Conservation (phyloP, 37 sponge, comb jelly and placozoan species). For the Halisarca cf. caerulea region DNA sequence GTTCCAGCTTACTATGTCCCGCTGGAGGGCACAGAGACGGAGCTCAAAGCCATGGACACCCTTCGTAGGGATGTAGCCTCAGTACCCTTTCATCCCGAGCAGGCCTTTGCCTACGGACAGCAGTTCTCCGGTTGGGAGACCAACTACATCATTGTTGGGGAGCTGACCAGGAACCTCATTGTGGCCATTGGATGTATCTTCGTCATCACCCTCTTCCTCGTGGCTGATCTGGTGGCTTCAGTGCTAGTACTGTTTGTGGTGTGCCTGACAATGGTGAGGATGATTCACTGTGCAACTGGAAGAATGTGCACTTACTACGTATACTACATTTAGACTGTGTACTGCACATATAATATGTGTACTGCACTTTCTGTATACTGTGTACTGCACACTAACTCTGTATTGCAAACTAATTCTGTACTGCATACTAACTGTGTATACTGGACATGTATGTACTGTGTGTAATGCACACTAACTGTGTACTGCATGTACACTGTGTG, state of each 20-base stretch:
- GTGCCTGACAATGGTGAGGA: slow-evolving; percentile 36
- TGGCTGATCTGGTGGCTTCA: slow-evolving; percentile 24
- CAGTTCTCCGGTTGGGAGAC: slow-evolving; percentile 20
- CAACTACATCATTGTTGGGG: slow-evolving; percentile 29
- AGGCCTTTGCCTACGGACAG: slow-evolving; percentile 12
- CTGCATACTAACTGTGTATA: too few species aligned
- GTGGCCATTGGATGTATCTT: slow-evolving; percentile 32
- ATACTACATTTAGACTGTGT: too few species aligned
- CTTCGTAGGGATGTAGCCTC: slow-evolving; percentile 1
- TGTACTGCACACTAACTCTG: too few species aligned
- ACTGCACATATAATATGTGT: too few species aligned
- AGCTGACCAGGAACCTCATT: slow-evolving; percentile 34
- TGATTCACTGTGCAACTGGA: too few species aligned
- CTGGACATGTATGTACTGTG: too few species aligned
- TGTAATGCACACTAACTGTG: too few species aligned
- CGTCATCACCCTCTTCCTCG: slow-evolving; percentile 38
- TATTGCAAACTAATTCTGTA: too few species aligned
- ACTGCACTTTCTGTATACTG: too few species aligned
- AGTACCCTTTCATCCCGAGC: slow-evolving; percentile 4
- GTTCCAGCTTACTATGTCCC: not conserved
- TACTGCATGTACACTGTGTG: too few species aligned
- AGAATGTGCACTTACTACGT: too few species aligned
- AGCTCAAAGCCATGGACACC: slow-evolving; percentile 12
- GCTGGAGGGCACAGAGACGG: not conserved
- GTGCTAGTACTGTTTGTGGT: slow-evolving; percentile 29